A percentile compares a stretch with the other conserved stretches of the same genome.
phyloP scores from a whole-genome alignment of 2,113 vertebrate genomes.

The Aptenodytes forsteri region DNA sequence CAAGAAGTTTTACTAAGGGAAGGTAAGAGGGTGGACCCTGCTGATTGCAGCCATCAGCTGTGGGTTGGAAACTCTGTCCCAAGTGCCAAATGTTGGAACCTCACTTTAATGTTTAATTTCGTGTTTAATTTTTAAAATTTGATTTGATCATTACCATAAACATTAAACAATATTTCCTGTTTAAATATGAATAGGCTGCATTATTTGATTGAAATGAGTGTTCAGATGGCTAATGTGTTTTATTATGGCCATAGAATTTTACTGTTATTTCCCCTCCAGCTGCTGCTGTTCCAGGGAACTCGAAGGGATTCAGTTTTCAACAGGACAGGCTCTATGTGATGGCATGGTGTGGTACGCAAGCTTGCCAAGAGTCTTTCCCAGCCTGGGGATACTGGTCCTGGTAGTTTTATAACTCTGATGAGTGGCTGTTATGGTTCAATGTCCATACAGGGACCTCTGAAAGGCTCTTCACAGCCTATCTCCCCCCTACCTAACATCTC shows the following conservation, averaged over 20 bases:
- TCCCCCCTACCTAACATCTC: background rate
- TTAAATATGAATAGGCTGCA: constrained; percentile 76
- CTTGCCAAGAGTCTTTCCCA: constrained; percentile 36
- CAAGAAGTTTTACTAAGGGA: background rate
- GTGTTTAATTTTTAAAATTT: constrained; percentile 79
- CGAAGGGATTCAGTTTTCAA: constrained; percentile 30
- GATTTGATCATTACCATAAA: constrained; percentile 76
- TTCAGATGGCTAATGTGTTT: constrained; percentile 78
- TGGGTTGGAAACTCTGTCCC: background rate
- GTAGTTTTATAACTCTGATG: constrained; percentile 29
- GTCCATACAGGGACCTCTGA: constrained; percentile 34
- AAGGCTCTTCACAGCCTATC: background rate
- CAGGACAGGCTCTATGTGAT: background rate
- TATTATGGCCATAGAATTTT: constrained; percentile 75
- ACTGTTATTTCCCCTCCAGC: constrained; percentile 74
- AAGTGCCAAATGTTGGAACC: constrained; percentile 45
- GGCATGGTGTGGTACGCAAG: background rate
- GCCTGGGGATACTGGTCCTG: background rate
- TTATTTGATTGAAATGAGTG: constrained; percentile 68
- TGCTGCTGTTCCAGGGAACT: constrained; percentile 56
- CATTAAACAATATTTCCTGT: constrained; percentile 81
- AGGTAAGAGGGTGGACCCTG: background rate
- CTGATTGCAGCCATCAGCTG: background rate
- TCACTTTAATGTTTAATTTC: constrained; percentile 74
- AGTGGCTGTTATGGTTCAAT: constrained; percentile 52